phyloP scores from a whole-genome alignment of 1,140 invertebrate genomes.

The Diabrotica virgifera region DNA sequence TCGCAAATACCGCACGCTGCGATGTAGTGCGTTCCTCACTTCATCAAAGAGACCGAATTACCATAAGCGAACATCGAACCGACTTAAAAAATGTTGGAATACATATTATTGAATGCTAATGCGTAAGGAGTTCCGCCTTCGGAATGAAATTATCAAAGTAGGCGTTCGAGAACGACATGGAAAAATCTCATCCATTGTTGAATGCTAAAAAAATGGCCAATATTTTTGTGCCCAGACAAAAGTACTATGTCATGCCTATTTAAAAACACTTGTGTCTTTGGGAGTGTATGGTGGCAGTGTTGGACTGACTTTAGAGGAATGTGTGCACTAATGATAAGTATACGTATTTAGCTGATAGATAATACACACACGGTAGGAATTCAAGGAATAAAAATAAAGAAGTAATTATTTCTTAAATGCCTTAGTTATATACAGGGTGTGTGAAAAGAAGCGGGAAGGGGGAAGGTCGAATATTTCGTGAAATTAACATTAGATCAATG shows the following conservation, averaged over 20 bases:
- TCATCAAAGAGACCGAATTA: conserved; percentile 11
- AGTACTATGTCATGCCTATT: conserved; percentile 11
- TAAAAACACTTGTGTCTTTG: conserved; percentile 11
- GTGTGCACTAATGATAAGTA: background rate
- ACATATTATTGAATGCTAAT: conserved; percentile 17
- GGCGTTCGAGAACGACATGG: conserved; percentile 9
- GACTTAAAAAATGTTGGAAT: conserved; percentile 13
- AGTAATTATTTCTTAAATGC: too few relatives aligned
- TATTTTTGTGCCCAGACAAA: conserved; percentile 6
- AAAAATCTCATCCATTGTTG: conserved; percentile 16
- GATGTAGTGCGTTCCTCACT: too few relatives aligned
- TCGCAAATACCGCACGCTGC: too few relatives aligned
- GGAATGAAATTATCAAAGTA: conserved; percentile 13
- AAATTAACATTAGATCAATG: too few relatives aligned
- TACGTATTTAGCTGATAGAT: too few relatives aligned
- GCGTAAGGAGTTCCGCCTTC: conserved; percentile 7
- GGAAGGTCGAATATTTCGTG: too few relatives aligned
- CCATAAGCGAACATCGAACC: conserved; percentile 15
- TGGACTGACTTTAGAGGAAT: background rate
- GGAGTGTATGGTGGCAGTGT: background rate
- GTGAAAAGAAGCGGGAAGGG: too few relatives aligned
- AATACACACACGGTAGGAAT: too few relatives aligned
- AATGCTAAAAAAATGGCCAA: conserved; percentile 9
- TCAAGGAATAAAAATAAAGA: too few relatives aligned
- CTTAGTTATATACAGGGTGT: too few relatives aligned